These are phyloP conservation scores for Mongoloraphidia duomilia DNA, from an alignment of 2,888 invertebrate species.

Conservation along the genomic window DNA sequence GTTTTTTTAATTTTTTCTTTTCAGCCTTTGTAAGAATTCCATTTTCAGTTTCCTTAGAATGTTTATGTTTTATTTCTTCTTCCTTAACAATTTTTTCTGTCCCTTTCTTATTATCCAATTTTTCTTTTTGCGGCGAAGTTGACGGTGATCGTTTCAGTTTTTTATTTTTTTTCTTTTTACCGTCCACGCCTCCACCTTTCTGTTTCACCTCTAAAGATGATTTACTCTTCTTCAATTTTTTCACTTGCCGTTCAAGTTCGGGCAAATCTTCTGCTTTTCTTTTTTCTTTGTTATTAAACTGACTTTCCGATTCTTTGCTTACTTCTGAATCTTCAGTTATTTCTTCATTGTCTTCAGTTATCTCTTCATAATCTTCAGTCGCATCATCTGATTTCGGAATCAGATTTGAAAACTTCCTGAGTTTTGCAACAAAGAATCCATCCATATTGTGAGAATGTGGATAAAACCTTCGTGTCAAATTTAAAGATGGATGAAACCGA, in stretches of 20 bases:
- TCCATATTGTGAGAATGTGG: slow-evolving; percentile 99
- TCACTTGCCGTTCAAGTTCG: too few relatives aligned
- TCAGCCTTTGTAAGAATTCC: background rate
- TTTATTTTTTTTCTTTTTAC: slow-evolving; percentile 2
- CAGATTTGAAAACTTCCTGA: slow-evolving; percentile 88
- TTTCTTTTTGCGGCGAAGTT: slow-evolving; percentile 14
- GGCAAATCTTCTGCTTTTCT: slow-evolving; percentile 8
- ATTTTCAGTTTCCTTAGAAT: slow-evolving; percentile 3
- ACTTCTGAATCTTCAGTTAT: slow-evolving; percentile 16
- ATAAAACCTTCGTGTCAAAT: slow-evolving; percentile 81
- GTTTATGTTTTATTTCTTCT: slow-evolving; percentile 6
- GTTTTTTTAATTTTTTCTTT: slow-evolving; percentile 3
- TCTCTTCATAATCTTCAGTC: slow-evolving; percentile 30
- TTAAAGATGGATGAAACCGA: slow-evolving; percentile 82
- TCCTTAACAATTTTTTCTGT: slow-evolving; percentile 1
- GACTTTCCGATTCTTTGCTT: slow-evolving; percentile 21
- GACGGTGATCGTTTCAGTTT: slow-evolving; percentile 3
- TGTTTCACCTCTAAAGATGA: too few relatives aligned
- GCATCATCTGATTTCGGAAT: slow-evolving; percentile 27
- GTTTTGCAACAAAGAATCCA: slow-evolving; percentile 96
- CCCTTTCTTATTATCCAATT: slow-evolving; percentile 11
- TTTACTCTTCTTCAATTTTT: too few relatives aligned
- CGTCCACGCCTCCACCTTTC: background rate
- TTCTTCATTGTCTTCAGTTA: slow-evolving; percentile 23
- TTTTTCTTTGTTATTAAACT: slow-evolving; percentile 21